Conservation (phyloP, 2,113 vertebrate species). For the Otus sunia region DNA sequence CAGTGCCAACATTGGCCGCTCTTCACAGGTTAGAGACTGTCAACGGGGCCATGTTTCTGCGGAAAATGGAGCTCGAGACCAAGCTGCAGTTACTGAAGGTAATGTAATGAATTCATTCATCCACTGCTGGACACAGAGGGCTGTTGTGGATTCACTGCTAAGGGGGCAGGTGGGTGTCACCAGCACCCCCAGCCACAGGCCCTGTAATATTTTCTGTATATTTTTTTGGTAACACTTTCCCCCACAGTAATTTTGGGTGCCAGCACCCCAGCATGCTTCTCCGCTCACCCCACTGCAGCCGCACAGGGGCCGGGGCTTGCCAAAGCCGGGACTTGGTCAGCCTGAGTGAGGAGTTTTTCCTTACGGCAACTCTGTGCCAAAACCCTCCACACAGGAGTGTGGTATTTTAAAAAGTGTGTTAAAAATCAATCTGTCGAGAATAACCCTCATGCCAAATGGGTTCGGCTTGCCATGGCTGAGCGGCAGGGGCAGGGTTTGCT, state of each 20-base stretch:
- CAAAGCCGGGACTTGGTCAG: fast-evolving
- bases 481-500: background rate
- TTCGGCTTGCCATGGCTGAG: background rate
- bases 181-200: fast-evolving
- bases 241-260: background rate
- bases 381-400: fast-evolving
- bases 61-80: constrained; percentile 87
- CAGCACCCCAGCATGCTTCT: fast-evolving
- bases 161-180: fast-evolving
- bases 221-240: background rate
- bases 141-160: background rate
- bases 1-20: background rate
- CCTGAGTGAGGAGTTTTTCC: background rate
- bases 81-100: constrained; percentile 88
- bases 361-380: background rate
- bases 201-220: background rate
- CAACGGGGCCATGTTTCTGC: constrained; percentile 80
- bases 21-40: constrained; percentile 85
- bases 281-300: background rate
- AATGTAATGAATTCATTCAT: fast-evolving
- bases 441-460: background rate
- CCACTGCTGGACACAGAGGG: fast-evolving
- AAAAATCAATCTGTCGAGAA: background rate
- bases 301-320: background rate
- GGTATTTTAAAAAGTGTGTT: background rate